phyloP scores from a whole-genome alignment of 2,888 invertebrate species.

The Entomobrya proxima region DNA sequence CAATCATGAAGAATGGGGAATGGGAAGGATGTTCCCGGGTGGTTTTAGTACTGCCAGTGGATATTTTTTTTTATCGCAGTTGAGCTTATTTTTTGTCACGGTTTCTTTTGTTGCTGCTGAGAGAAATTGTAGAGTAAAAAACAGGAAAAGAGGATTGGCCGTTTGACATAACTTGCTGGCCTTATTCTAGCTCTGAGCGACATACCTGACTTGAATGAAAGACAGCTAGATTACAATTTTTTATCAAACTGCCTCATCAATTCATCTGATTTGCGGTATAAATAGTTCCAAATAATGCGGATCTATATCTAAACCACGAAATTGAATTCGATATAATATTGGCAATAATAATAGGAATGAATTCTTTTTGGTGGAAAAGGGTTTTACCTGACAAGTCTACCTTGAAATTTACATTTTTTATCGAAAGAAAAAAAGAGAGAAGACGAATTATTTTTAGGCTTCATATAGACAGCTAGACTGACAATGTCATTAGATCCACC shows the following conservation, averaged over 20 bases:
- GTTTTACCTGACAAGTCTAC: too few relatives aligned
- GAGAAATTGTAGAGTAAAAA: background rate
- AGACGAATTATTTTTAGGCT: too few relatives aligned
- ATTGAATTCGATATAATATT: too few relatives aligned
- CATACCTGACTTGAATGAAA: background rate
- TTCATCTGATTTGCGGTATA: background rate
- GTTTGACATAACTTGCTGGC: background rate
- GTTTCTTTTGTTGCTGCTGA: background rate
- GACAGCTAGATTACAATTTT: background rate
- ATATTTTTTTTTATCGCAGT: background rate
- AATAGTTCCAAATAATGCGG: too few relatives aligned
- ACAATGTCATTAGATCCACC: background rate
- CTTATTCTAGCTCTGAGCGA: background rate
- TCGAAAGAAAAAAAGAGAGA: too few relatives aligned
- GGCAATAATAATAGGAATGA: too few relatives aligned
- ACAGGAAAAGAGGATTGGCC: conserved; percentile 8
- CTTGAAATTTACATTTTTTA: too few relatives aligned
- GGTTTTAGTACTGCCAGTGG: background rate
- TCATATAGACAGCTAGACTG: too few relatives aligned
- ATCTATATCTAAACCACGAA: too few relatives aligned
- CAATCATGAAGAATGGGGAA: background rate
- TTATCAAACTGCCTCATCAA: background rate
- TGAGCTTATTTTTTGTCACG: background rate
- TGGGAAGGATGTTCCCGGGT: background rate
- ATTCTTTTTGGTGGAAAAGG: too few relatives aligned